Conservation (phyloP, 2,113 vertebrate species). For the Grallaria varia region DNA sequence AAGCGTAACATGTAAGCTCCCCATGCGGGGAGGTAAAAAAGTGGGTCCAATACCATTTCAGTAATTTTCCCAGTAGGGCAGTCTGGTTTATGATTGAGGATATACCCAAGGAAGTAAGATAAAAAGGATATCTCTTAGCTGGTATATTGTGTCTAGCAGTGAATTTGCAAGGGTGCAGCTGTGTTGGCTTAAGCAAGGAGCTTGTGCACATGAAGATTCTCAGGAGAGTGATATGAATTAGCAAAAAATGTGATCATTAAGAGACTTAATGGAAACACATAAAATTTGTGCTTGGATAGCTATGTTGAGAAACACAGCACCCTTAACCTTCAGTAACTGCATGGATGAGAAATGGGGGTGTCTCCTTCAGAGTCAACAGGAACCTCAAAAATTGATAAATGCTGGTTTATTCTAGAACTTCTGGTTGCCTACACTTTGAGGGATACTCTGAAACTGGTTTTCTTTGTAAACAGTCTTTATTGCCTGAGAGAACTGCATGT, state of each 20-base stretch:
- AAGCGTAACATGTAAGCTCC: neutral
- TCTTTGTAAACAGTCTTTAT: neutral
- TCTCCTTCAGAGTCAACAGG: neutral
- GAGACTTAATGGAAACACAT: neutral
- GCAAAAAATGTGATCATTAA: neutral
- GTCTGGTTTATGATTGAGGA: neutral
- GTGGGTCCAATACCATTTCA: neutral
- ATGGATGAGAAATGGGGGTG: neutral
- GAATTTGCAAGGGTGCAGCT: neutral
- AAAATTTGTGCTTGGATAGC: neutral
- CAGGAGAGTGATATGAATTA: neutral
- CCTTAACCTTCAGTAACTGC: neutral
- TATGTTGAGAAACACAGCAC: neutral
- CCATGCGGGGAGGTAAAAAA: neutral
- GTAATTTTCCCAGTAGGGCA: neutral
- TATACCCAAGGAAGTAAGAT: neutral
- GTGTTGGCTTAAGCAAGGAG: neutral
- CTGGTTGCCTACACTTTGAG: neutral
- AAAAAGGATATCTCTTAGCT: neutral
- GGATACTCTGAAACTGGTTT: neutral
- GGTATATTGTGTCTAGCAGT: neutral
- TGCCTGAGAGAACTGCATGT: neutral
- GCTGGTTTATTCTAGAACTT: neutral
- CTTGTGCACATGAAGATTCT: neutral
- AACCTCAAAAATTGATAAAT: neutral